Percentiles rank a stretch among this genome's conserved stretches.
These are phyloP conservation scores for Columba livia DNA, from an alignment of 2,113 vertebrate species.

Conservation along the genomic window DNA sequence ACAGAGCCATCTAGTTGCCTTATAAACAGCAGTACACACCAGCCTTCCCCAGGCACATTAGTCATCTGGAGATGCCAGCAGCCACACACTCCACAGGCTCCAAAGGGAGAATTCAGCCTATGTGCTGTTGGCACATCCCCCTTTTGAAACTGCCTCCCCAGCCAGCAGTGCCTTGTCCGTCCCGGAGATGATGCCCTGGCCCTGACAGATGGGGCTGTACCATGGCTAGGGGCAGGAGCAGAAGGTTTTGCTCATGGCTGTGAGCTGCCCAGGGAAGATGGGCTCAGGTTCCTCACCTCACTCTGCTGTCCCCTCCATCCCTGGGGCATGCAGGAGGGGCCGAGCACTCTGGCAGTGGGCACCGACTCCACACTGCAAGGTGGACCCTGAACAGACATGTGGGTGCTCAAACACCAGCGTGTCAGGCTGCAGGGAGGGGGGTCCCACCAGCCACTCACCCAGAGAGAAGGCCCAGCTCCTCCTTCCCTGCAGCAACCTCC, in stretches of 20 bases:
- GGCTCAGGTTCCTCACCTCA: rapidly evolving
- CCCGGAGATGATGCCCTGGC: background rate
- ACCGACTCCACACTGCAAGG: background rate
- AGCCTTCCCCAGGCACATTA: background rate
- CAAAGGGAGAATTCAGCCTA: background rate
- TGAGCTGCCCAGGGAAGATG: background rate
- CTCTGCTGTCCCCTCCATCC: background rate
- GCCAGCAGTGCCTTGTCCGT: background rate
- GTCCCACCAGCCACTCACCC: rapidly evolving
- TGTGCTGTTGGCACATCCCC: background rate
- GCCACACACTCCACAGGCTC: background rate
- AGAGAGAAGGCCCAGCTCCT: rapidly evolving
- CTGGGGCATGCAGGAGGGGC: rapidly evolving
- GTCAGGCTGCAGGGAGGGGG: rapidly evolving
- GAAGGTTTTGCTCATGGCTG: background rate
- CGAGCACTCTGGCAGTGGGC: rapidly evolving
- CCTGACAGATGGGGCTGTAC: rapidly evolving
- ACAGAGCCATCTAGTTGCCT: background rate
- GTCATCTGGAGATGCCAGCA: background rate
- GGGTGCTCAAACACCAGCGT: background rate
- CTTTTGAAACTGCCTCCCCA: background rate
- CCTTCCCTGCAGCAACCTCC: background rate
- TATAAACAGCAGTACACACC: background rate
- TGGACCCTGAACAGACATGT: background rate
- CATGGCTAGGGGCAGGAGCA: background rate